Evolutionary conservation across 1,140 invertebrate species (phyloP), one percentile per base, ranked within the genome.

Genomic region (Aphidius ervi): DNA sequence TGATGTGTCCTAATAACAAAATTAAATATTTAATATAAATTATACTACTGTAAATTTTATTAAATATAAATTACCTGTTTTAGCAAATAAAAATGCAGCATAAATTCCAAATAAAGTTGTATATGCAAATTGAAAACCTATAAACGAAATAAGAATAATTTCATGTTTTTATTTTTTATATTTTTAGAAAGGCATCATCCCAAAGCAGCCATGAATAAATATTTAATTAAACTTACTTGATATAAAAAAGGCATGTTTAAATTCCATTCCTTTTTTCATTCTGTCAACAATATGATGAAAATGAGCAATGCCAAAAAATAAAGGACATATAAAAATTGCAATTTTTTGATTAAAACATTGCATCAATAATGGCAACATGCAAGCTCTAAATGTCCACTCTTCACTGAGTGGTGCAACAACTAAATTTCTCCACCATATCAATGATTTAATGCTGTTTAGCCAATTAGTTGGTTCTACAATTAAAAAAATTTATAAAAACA

Each of bases 21-120:
- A 39, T 45, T 23, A 50, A 59, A 49, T 48, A 5, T n/a, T 41
- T 59, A 48, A 20, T 50, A 9, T 16, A 39, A 50, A 56, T 5
- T 62, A 9, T 16, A 56, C 48, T 62, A 59, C 57, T 53, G 5
- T 8, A 55, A 55, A 55, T 37, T 53, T 7, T 9, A 10, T 43
- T 7, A 10, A 43, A 10, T 43, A 66, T 69, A 64, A 69, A 65
- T 68, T 72, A 85, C 84, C 84, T 52, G 89, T 92, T 72, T 86
- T 84, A 5, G 85, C 80, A 71, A 97, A 97, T 49, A 98, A 77
- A 74, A 88, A 96, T 37, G 94, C 91, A 10, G 94, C 95, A 74
- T 97, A 98, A 31, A 88, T 88, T 63, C 95, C 95, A 82, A 97
- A 98, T 31, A 97, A 70, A 50, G 92, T 94, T 16, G 95, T 97